Base-by-base conservation (phyloP, 1,140 invertebrate species). In the Ectropis grisescens region DNA sequence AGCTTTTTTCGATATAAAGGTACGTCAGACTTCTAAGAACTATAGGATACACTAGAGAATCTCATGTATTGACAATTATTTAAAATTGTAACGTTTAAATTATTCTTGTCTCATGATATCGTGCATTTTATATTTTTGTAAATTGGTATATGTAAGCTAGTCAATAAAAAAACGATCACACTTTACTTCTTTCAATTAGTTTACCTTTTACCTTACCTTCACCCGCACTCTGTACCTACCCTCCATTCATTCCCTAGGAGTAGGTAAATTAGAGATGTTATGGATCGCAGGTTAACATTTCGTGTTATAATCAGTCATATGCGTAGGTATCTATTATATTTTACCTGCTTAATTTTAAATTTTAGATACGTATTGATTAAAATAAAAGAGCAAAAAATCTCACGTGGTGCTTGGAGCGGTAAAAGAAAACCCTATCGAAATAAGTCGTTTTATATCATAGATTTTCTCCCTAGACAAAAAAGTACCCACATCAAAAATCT, bases 101-200 rank as follows among this genome's bases (percentile, higher is more conserved):
- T n/a, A n/a, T n/a, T n/a, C n/a, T n/a, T n/a, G n/a, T n/a, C n/a
- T n/a, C n/a, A n/a, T n/a, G n/a, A n/a, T n/a, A n/a, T n/a, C n/a
- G n/a, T n/a, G 26, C 29, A 41, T 70, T 68, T 68, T 61, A 49
- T 74, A 74, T 58, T 67, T 60, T 74, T 71, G 58, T 66, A 68
- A 56, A 58, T 64, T 64, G 68, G 51, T 64, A 52, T 41, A 55
- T 42, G 33, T 61, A 59, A 65, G 62, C 64, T 70, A 70, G 60
- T 68, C 64, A 74, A 70, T 68, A 66, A 74, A 67, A 51, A 39
- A 46, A 38, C n/a, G n/a, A n/a, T n/a, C n/a, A n/a, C n/a, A n/a
- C n/a, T n/a, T n/a, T n/a, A n/a, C n/a, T n/a, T n/a, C n/a, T n/a
- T 41, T 44, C 48, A 51, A 33, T 31, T 26, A 16, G 19, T 26